Evolutionary conservation across 2,797 vertebrate genomes (phyloP), one percentile per base, ranked within the genome.

Genomic region (Galagoides demidoff): DNA sequence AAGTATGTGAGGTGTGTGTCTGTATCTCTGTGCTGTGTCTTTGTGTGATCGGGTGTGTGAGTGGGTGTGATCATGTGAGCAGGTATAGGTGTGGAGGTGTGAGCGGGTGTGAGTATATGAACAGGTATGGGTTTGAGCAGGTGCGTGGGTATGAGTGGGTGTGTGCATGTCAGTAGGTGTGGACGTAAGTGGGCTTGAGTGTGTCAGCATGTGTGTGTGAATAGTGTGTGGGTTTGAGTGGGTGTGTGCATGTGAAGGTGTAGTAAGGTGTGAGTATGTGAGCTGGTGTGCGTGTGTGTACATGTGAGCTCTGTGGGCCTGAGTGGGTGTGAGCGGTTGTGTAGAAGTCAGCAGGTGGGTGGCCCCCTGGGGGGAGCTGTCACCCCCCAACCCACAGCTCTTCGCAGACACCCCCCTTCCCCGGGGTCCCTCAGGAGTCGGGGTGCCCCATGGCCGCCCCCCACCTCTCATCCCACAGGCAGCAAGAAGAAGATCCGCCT

Each of bases 401-500:
- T 79, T 16, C n/a, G 11, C n/a, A 13, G 77, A 31, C 49, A 8
- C 5, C 76, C 14, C 1, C 12, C 63, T 14, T 68, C 66, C 66
- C 19, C 17, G 68, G 57, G 37, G 59, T 61, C 57, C 34, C 37
- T 3, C 78, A 19, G 20, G 23, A 39, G 20, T 7, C 3, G 23
- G 45, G 10, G 0, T 37, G 61, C 14, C 7, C 23, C 78, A 13
- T 61, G 89, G 86, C 89, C 5, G 1, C 87, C 45, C 23, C n/a
- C 45, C 74, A 68, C 39, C 25, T 98, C 92, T 98, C 79, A 95
- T 55, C 43, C 83, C 81, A 49, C 96, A 99, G 99, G 99, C 93
- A 99, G 99, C 98, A 99, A 99, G 98, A 99, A 99, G 98, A 99
- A 99, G 98, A 99, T 99, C 95, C 99, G 99, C 78, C 98, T 99